Percentiles rank a stretch among this genome's conserved stretches.
These are phyloP conservation scores for Hemichromis elongatus DNA, from an alignment of 2,113 vertebrate species.

Conservation along the genomic window DNA sequence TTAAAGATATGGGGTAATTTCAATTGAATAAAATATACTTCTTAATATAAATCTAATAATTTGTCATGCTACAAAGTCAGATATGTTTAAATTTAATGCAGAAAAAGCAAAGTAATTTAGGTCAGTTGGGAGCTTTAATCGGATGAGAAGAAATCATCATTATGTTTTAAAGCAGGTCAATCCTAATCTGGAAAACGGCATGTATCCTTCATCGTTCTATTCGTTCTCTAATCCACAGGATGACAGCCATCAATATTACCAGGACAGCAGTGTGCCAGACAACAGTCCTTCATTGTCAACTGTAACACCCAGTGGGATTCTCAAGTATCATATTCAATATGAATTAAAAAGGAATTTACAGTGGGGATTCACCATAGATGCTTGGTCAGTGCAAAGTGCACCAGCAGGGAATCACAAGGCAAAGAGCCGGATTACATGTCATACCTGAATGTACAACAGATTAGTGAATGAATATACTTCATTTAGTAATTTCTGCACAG, in stretches of 20 bases:
- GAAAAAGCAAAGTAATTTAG: slow-evolving; percentile 34
- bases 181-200: slow-evolving; percentile 63
- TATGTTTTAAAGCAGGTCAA: slow-evolving; percentile 63
- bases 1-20: not conserved
- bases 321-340: slow-evolving; percentile 18
- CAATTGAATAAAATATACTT: not conserved
- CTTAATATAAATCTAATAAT: slow-evolving; percentile 20
- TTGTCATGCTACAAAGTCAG: not conserved
- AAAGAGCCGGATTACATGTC: slow-evolving; percentile 15
- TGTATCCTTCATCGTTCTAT: slow-evolving; percentile 49
- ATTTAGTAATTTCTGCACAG: not conserved
- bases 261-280: slow-evolving; percentile 22
- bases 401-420: not conserved
- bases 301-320: not conserved
- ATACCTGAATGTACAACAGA: slow-evolving; percentile 1
- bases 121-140: slow-evolving; percentile 57
- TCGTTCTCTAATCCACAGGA: slow-evolving; percentile 53
- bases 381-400: slow-evolving; percentile 14
- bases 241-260: slow-evolving; percentile 13
- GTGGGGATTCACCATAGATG: slow-evolving; percentile 23
- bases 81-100: slow-evolving; percentile 11
- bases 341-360: slow-evolving; percentile 17
- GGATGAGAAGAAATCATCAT: slow-evolving; percentile 62
- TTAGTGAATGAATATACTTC: not conserved
- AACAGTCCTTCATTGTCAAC: not conserved